Evolutionary conservation across 2,797 vertebrate species (phyloP).

Genomic region (Enteromius radiatus): DNA sequence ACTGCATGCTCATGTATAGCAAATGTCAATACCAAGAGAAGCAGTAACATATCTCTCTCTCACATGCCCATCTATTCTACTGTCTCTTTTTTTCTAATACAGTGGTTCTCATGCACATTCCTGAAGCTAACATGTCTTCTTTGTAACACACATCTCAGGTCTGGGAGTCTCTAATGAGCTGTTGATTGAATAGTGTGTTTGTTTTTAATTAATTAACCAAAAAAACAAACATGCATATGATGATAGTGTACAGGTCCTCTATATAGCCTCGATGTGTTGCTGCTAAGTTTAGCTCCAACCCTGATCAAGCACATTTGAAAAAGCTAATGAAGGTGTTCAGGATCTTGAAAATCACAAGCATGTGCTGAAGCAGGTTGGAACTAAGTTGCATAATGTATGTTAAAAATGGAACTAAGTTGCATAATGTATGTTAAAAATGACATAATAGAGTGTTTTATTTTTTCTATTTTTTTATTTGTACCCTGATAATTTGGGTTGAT

Average conservation of each 20-base stretch:
- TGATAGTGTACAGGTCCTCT: background rate
- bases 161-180: background rate
- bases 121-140: background rate
- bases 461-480: no score
- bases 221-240: no score
- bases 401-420: no score
- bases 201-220: no score
- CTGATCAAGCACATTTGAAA: background rate
- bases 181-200: background rate
- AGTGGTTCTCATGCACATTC: background rate
- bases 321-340: background rate
- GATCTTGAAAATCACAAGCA: background rate
- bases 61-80: conserved; percentile 6
- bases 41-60: background rate
- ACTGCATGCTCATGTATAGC: background rate
- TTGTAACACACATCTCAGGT: background rate
- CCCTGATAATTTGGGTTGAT: no score
- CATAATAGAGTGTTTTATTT: no score
- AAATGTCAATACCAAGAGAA: conserved; percentile 26
- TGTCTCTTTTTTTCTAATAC: background rate
- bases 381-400: no score
- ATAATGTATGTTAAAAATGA: no score
- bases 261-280: background rate
- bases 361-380: no score
- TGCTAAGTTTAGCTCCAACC: background rate